Evolutionary conservation across 1,140 invertebrate genomes (phyloP), one percentile per base, ranked within the genome.

Genomic region (Ladona fulva): DNA sequence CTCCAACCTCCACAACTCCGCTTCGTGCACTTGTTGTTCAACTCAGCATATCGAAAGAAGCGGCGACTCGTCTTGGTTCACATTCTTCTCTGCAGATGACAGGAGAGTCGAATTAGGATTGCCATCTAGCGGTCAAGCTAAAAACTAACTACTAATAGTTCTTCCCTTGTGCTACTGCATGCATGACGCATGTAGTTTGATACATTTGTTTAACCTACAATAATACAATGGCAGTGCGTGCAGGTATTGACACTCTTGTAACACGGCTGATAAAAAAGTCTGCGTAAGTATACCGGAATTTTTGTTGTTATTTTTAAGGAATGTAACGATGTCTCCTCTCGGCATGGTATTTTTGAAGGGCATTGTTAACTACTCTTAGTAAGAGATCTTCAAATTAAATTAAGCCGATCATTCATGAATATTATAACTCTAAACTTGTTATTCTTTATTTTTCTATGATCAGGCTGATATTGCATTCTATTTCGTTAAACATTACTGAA

Each of bases 21-120:
- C 52, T 66, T 66, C 52, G 52, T 66, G 52, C 52, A 66, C 52
- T 66, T 66, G 52, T 66, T 66, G 52, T 66, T 66, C 52, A 66
- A 66, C 52, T 19, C 52, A 22, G 52, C 52, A 66, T 66, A 66
- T 66, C 52, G 16, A 22, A 66, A 66, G n/a, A 16, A 66, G n/a
- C 16, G 52, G 14, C 16, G 5, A 66, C n/a, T 12, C 52, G 52
- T 66, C 52, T 66, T 66, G 1, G 14, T 66, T 66, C 52, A 12
- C 16, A 66, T 66, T 66, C n/a, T 66, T 66, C 52, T 19, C 52
- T 37, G 52, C 52, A 22, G n/a, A 12, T 19, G 12, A 12, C 16
- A 66, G n/a, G 52, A 66, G 52, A 19, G 52, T 22, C 16, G 16
- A 66, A 66, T 19, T 16, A 12, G n/a, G 16, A 3, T 3, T 66